phyloP scores from a whole-genome alignment of 2,888 invertebrate species.

The Troilus luridus region DNA sequence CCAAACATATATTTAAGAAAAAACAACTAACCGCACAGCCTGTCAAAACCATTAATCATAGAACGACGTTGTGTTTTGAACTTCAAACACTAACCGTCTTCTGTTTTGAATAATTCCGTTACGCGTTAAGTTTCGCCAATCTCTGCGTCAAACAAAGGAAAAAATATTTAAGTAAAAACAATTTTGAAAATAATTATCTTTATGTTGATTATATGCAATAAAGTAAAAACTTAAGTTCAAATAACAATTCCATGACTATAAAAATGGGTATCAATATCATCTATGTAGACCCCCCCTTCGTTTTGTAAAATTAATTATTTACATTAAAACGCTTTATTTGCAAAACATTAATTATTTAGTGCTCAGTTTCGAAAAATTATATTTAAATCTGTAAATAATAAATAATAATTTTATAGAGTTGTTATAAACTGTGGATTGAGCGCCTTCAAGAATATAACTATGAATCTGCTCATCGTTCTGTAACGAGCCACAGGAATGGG shows the following conservation, averaged over 20 bases:
- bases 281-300: background rate
- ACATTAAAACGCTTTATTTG: background rate
- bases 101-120: constrained; percentile 31
- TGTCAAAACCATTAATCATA: constrained; percentile 14
- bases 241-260: background rate
- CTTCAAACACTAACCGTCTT: constrained; percentile 21
- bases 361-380: background rate
- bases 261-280: background rate
- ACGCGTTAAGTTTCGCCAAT: background rate
- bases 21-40: background rate
- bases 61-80: constrained; percentile 4
- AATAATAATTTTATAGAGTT: background rate
- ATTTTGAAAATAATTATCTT: background rate
- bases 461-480: too few species aligned
- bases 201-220: background rate
- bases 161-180: background rate
- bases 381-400: background rate
- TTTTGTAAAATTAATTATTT: background rate
- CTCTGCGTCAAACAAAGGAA: background rate
- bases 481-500: too few species aligned
- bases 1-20: background rate
- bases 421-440: too few species aligned
- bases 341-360: background rate
- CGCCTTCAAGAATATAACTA: too few species aligned
- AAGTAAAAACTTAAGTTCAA: background rate